Evolutionary conservation across 2,113 vertebrate genomes (phyloP).

Genomic region (Micronycteris hirsuta): DNA sequence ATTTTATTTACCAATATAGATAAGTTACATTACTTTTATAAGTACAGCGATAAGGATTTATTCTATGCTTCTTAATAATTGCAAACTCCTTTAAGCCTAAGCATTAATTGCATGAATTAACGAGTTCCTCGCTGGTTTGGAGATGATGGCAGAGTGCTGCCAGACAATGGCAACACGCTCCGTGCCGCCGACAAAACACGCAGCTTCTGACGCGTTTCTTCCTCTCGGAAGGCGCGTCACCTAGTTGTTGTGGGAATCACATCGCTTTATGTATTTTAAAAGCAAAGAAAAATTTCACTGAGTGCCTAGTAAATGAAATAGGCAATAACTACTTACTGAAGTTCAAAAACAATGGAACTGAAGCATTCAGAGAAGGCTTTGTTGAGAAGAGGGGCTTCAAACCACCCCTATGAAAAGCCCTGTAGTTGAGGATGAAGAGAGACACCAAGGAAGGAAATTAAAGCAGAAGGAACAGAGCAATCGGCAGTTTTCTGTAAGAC

Average conservation of each 20-base stretch:
- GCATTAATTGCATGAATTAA: slow-evolving; percentile 10
- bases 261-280: not conserved
- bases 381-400: not conserved
- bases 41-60: not conserved
- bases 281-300: not conserved
- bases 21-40: not conserved
- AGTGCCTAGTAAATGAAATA: not conserved
- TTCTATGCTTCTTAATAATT: not conserved
- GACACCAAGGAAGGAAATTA: not conserved
- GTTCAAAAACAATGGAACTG: not conserved
- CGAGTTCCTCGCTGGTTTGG: not conserved
- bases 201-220: not conserved
- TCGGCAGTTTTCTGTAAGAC: not conserved
- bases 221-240: not conserved
- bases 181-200: not conserved
- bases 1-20: not conserved
- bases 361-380: not conserved
- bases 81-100: not conserved
- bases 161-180: not conserved
- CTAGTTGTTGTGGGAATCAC: not conserved
- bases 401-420: not conserved
- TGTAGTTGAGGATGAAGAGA: not conserved
- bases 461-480: not conserved
- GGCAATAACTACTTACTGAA: not conserved
- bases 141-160: not conserved